These are phyloP conservation scores for Peromyscus polionotus DNA, from an alignment of 2,113 vertebrate species.

Conservation along the genomic window DNA sequence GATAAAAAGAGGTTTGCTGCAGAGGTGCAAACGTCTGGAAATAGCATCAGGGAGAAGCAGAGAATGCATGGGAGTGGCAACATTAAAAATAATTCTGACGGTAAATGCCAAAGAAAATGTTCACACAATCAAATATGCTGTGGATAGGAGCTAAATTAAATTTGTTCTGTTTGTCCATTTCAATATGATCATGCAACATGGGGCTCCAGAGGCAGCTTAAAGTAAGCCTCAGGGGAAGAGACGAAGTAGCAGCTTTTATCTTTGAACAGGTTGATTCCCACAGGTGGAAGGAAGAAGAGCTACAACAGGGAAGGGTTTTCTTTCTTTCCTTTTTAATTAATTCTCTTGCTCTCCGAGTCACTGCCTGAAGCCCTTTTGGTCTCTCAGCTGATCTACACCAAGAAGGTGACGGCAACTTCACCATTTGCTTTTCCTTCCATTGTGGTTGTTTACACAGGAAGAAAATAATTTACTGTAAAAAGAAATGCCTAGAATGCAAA, in stretches of 20 bases:
- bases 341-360: neutral
- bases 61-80: accelerated
- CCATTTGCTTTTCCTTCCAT: neutral
- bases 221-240: neutral
- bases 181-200: neutral
- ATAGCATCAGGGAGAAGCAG: neutral
- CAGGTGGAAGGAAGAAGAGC: neutral
- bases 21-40: neutral
- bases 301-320: neutral
- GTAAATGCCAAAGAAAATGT: neutral
- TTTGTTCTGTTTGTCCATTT: neutral
- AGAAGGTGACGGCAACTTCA: neutral
- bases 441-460: neutral
- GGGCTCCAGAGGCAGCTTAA: neutral
- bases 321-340: neutral
- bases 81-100: neutral
- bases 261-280: neutral
- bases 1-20: neutral
- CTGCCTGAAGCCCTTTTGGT: accelerated
- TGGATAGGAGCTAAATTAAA: neutral
- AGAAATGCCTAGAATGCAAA: neutral
- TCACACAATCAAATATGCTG: no score
- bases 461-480: neutral
- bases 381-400: neutral
- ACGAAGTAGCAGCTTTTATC: neutral